Evolutionary conservation across 2,113 vertebrate species (phyloP).

Genomic region (Entelurus aequoreus): DNA sequence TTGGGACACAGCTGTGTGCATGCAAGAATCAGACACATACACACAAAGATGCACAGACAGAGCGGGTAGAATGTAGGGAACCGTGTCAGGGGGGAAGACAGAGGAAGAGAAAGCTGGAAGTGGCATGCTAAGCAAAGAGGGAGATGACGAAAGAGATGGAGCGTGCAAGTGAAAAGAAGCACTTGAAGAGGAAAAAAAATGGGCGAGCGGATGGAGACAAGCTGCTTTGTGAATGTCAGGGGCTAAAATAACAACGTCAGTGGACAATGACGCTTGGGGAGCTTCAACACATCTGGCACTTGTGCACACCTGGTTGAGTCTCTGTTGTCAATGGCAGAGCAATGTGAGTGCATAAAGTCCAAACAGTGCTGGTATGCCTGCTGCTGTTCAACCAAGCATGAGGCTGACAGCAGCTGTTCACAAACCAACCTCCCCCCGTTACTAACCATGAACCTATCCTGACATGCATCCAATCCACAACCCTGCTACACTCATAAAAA

Average conservation of each 20-base stretch:
- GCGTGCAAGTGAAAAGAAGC: slow-evolving; percentile 1
- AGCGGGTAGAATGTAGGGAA: slow-evolving; percentile 12
- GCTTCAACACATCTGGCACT: slow-evolving; percentile 25
- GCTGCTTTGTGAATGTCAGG: slow-evolving; percentile 16
- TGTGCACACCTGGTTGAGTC: slow-evolving; percentile 21
- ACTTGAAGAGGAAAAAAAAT: not conserved
- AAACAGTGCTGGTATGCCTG: slow-evolving; percentile 11
- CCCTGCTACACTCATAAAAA: slow-evolving; percentile 22
- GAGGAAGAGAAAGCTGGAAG: not conserved
- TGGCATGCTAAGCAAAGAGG: not conserved
- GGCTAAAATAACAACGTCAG: slow-evolving; percentile 13
- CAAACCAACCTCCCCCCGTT: slow-evolving; percentile 22
- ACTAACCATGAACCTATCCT: slow-evolving; percentile 34
- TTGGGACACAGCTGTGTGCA: slow-evolving; percentile 56
- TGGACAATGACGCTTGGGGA: slow-evolving; percentile 5
- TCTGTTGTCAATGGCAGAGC: slow-evolving; percentile 5
- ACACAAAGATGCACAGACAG: slow-evolving; percentile 24
- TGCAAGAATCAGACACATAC: slow-evolving; percentile 15
- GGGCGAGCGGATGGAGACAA: not conserved
- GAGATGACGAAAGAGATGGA: slow-evolving; percentile 1
- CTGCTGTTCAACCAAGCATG: not conserved
- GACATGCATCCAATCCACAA: slow-evolving; percentile 20
- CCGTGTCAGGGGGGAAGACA: slow-evolving; percentile 1
- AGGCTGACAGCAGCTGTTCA: slow-evolving; percentile 31
- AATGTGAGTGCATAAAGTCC: slow-evolving; percentile 8